Base-by-base conservation (phyloP, 2,888 invertebrate genomes). In the Ypsolopha scabrella region DNA sequence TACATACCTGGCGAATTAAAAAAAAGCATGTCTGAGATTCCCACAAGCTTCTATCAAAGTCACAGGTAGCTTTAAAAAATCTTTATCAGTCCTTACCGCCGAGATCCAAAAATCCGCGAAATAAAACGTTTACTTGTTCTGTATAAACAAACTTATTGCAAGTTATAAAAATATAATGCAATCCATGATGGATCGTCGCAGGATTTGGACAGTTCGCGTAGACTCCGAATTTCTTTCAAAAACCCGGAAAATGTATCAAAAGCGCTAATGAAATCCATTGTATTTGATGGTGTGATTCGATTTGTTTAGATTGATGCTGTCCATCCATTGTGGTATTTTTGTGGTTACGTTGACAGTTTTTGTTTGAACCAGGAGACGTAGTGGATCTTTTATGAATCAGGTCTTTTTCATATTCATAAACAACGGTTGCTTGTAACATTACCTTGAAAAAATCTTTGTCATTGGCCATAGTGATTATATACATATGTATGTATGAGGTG, bases 271-370 rank as follows among this genome's bases (percentile, higher is more conserved):
- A 81, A 68, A 64, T 34, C 62, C 56, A 79, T 82, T 81, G 81
- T 81, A 63, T 60, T 54, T 57, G 56, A 60, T 65, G 52, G 63
- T 59, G 58, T 68, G 61, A 68, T 60, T 68, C 61, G 67, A 72
- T 74, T 72, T 75, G 75, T 76, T 78, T 79, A 73, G 78, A 77
- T 78, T 69, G 75, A 77, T 78, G 57, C 57, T 54, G 56, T 61
- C 67, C 66, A 80, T 80, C 75, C 69, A 77, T 81, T 75, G 24
- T 24, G 24, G 24, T 24, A 24, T 24, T 24, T 4, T 72, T 69
- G 66, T 63, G 63, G 60, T 55, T 52, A 58, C 54, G 64, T 61
- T 64, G 64, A 63, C 66, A 66, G 60, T 58, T 48, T 41, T 45
- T 38, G 24, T 2, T 24, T 24, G 24, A 3, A 24, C 24, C 24